Evolutionary conservation across 1,140 invertebrate species (phyloP).

Genomic region (Drosophila quadrilineata): DNA sequence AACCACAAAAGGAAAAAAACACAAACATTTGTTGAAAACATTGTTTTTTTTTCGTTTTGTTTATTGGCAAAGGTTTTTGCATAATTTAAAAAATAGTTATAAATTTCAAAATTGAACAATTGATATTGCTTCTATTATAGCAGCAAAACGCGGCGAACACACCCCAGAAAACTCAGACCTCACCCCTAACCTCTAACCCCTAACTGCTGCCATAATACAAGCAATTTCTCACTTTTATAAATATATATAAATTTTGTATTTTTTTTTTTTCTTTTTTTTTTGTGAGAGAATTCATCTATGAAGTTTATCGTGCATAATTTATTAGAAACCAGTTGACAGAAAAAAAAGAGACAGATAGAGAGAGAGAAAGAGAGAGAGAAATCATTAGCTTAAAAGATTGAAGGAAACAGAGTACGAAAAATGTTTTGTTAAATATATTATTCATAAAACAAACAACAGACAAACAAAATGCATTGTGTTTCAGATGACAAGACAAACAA

Average conservation of each 20-base stretch:
- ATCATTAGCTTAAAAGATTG: too few relatives aligned
- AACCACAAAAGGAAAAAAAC: constrained; percentile 1
- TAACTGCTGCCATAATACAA: constrained; percentile 36
- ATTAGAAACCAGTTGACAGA: constrained; percentile 33
- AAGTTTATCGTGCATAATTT: constrained; percentile 73
- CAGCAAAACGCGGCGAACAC: constrained; percentile 11
- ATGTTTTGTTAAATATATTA: constrained; percentile 26
- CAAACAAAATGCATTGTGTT: constrained; percentile 59
- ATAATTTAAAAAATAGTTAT: constrained; percentile 42
- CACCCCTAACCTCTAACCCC: not conserved
- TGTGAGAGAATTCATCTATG: too few relatives aligned
- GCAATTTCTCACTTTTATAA: constrained; percentile 31
- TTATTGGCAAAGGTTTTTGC: too few relatives aligned
- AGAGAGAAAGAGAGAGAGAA: not conserved
- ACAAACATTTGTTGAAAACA: not conserved
- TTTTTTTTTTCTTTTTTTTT: too few relatives aligned
- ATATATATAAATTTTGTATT: too few relatives aligned
- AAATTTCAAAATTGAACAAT: constrained; percentile 20
- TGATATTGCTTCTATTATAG: constrained; percentile 30
- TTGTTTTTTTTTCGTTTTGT: too few relatives aligned
- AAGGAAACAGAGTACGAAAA: too few relatives aligned
- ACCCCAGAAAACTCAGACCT: constrained; percentile 15
- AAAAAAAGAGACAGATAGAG: not conserved
- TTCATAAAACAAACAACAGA: constrained; percentile 20
- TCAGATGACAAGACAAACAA: constrained; percentile 36